phyloP scores from a whole-genome alignment of 2,888 invertebrate species.

The Hedychridium roseum region DNA sequence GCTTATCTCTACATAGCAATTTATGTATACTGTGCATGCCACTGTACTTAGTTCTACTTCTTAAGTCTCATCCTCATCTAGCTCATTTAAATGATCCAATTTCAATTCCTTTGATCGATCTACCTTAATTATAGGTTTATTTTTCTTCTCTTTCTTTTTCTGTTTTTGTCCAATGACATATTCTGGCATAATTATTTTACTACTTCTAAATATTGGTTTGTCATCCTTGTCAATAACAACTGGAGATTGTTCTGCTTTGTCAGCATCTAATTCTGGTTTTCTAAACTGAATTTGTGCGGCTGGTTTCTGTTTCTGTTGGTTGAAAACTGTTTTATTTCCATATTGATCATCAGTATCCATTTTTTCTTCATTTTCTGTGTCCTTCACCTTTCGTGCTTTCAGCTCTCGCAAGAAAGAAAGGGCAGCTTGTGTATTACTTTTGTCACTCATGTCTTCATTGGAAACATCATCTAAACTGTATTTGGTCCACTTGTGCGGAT shows the following conservation, averaged over 20 bases:
- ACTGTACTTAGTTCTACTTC: too few species aligned
- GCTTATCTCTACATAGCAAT: too few species aligned
- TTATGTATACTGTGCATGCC: too few species aligned
- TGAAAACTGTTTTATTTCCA: slow-evolving; percentile 16
- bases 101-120: slow-evolving; percentile 61
- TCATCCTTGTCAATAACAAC: slow-evolving; percentile 40
- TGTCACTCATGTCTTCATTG: slow-evolving; percentile 79
- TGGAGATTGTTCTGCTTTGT: slow-evolving; percentile 2
- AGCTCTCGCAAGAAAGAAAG: slow-evolving; percentile 78
- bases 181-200: slow-evolving; percentile 82
- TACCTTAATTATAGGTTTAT: slow-evolving; percentile 25
- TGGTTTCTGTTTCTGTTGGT: slow-evolving; percentile 25
- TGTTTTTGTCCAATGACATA: slow-evolving; percentile 78
- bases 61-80: slow-evolving; percentile 62
- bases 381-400: slow-evolving; percentile 66
- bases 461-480: slow-evolving; percentile 82
- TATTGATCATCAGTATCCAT: slow-evolving; percentile 42
- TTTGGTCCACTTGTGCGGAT: slow-evolving; percentile 84
- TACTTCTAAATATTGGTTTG: slow-evolving; percentile 70
- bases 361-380: slow-evolving; percentile 46
- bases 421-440: slow-evolving; percentile 80
- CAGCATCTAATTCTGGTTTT: slow-evolving; percentile 33
- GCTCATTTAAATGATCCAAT: slow-evolving; percentile 67
- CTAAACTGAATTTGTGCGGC: slow-evolving; percentile 39
- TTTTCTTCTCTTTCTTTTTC: slow-evolving; percentile 61